These are phyloP conservation scores for Corythaeola cristata DNA, from an alignment of 2,113 vertebrate species.

Conservation along the genomic window DNA sequence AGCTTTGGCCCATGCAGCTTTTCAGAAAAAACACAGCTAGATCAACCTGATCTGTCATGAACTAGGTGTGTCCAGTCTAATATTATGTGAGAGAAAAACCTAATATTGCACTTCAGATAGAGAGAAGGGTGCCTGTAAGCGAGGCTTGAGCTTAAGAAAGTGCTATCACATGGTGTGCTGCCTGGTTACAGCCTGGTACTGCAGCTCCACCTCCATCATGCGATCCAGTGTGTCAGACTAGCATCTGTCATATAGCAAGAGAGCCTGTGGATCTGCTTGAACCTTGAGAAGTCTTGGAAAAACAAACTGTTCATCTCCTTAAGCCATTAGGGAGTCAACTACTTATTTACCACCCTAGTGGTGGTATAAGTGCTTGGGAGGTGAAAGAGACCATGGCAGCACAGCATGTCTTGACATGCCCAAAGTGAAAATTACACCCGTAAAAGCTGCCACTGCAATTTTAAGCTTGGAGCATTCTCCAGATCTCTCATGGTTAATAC, in stretches of 20 bases:
- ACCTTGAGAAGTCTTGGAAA: not conserved
- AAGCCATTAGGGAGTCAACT: not conserved
- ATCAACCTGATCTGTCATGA: not conserved
- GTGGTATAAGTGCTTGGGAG: not conserved
- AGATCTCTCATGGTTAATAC: constrained; percentile 9
- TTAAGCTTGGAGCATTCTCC: constrained; percentile 12
- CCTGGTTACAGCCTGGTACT: not conserved
- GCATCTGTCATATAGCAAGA: not conserved
- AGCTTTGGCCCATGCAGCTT: not conserved
- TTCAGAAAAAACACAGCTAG: not conserved
- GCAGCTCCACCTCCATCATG: not conserved
- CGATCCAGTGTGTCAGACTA: not conserved
- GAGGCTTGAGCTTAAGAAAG: not conserved
- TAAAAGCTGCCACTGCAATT: constrained; percentile 41
- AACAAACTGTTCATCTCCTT: not conserved
- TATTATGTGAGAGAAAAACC: not conserved
- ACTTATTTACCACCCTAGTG: not conserved
- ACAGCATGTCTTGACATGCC: constrained; percentile 28
- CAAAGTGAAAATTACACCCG: constrained; percentile 22
- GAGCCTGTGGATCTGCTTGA: not conserved
- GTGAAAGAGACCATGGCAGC: not conserved
- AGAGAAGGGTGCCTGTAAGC: not conserved
- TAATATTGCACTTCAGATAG: not conserved
- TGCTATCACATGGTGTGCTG: not conserved
- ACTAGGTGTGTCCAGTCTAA: not conserved